Base-by-base conservation (phyloP, 2,113 vertebrate species). In the Gopherus flavomarginatus region DNA sequence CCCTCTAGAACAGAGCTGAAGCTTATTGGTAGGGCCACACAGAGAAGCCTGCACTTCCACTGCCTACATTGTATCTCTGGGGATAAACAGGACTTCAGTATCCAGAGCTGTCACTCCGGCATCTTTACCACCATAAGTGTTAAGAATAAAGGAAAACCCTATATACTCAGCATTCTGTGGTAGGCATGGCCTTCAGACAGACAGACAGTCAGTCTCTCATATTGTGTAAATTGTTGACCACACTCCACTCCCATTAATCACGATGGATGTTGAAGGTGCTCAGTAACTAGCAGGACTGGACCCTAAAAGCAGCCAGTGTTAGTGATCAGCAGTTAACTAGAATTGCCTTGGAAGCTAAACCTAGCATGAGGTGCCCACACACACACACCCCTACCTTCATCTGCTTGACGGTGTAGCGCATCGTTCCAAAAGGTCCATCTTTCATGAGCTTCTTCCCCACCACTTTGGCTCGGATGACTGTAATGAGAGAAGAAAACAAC, bases 381-480 rank as follows among this genome's bases (percentile, higher is more conserved):
- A 90, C 44, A 44, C 44, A 44, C 44, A 44, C 44, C 44, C 44
- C 44, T 44, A 99, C 99, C 99, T 99, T 99, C 99, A 99, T 99
- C 97, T 99, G 99, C 96, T 99, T 99, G 95, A 99, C 98, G 0
- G 99, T 99, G 98, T 99, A 99, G 94, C 99, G 98, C 98, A 99
- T 98, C 0, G 99, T 99, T 88, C 99, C 99, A 87, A 99, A 99
- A 0, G 99, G 99, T 26, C 99, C 99, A 29, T 99, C 99, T 89
- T 99, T 99, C 98, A 99, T 98, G 5, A 99, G 98, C 97, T 99
- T 99, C 98, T 99, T 99, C 14, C 99, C 99, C 83, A 99, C 99
- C 90, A 99, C 99, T 97, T 99, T 99, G 94, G 99, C 99, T 90
- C 99, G 98, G 91, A 99, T 99, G 96, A 99, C 99, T 99, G 98